Evolutionary conservation across 2,888 invertebrate species (phyloP), one percentile per base, ranked within the genome.

Genomic region (Fissipunctia ypsillon): DNA sequence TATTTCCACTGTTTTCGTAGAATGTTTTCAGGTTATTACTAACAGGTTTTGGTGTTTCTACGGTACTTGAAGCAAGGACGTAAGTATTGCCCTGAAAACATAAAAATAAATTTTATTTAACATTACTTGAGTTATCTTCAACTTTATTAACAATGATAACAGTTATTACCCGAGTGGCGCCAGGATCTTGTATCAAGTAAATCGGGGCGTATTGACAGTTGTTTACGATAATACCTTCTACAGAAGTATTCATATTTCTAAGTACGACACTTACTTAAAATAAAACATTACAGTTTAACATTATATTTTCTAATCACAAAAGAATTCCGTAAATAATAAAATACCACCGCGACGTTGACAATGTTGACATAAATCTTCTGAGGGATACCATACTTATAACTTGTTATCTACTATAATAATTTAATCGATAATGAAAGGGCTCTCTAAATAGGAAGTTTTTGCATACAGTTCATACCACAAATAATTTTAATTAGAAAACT

Each of bases 1-100:
- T 90, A 87, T 95, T 95, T 83, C 95, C 96, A 92, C 95, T 96
- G 89, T 92, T 96, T 91, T 96, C 96, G 86, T 96, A 96, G 87
- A 95, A 96, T 77, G 92, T 91, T 93, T 95, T 95, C 90, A 96
- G 93, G 92, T 93, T 96, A 91, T 94, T 93, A 84, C 91, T 91
- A n/a, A 93, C 89, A 66, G 95, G 93, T 86, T 93, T 93, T 38
- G 90, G 88, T 73, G 88, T 88, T 48, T 91, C 91, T 73, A 91
- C 87, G 76, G 83, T 90, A 80, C 87, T 92, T 80, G 92, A 92
- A 54, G 94, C 87, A 73, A 95, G 84, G 68, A 94, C 89, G 82
- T 92, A 95, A n/a, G 94, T 91, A 80, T 91, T 92, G 19, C 92
- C 90, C 95, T 96, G 91, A 57, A 93, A 94, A 87, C n/a, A 76